phyloP scores from a whole-genome alignment of 2,888 invertebrate genomes.

The Tricholauxania praeusta region DNA sequence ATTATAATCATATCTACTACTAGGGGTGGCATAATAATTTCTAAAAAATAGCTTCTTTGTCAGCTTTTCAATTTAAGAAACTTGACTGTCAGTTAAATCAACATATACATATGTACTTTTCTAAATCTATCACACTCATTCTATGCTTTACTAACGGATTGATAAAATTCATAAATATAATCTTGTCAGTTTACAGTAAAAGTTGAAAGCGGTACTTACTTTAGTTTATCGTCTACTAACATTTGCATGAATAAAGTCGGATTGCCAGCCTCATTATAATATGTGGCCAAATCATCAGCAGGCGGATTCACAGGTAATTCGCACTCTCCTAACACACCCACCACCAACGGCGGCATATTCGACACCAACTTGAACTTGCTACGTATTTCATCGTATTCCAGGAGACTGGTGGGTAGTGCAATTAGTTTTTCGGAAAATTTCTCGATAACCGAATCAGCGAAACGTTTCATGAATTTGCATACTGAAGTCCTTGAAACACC shows the following conservation, averaged over 20 bases:
- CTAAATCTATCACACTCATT: no score
- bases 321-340: conserved; percentile 61
- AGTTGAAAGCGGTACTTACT: conserved; percentile 43
- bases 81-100: no score
- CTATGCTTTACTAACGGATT: no score
- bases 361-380: conserved; percentile 58
- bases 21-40: no score
- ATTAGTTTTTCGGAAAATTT: conserved; percentile 54
- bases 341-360: conserved; percentile 59
- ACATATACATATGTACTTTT: no score
- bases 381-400: conserved; percentile 55
- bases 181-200: not conserved
- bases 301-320: conserved; percentile 55
- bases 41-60: no score
- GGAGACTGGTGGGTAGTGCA: conserved; percentile 54
- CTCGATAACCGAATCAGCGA: conserved; percentile 58
- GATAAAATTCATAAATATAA: no score
- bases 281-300: conserved; percentile 46
- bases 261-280: conserved; percentile 44
- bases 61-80: no score
- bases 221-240: conserved; percentile 60
- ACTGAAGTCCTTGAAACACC: conserved; percentile 56
- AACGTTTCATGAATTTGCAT: conserved; percentile 59
- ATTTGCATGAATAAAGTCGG: conserved; percentile 59
- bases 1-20: no score